A percentile compares a stretch with the other conserved stretches of the same genome.
These are phyloP conservation scores for Drosophila colorata DNA, from an alignment of 2,888 invertebrate genomes.

Conservation along the genomic window DNA sequence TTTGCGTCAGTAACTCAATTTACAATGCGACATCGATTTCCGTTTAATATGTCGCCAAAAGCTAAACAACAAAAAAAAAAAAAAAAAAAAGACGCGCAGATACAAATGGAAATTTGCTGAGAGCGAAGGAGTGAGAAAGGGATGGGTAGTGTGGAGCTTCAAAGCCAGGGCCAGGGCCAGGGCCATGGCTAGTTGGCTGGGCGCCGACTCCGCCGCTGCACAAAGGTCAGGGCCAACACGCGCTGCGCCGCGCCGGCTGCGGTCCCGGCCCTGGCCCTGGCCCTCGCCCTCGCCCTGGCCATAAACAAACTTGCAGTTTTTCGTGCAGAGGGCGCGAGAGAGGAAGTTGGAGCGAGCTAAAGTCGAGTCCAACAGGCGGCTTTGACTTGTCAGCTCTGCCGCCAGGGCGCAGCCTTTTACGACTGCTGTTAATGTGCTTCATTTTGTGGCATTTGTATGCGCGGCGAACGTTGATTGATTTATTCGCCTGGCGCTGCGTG, in stretches of 20 bases:
- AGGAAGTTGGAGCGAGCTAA: neutral
- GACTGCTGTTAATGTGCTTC: slow-evolving; percentile 30
- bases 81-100: slow-evolving; percentile 9
- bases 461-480: slow-evolving; percentile 37
- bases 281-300: slow-evolving; percentile 4
- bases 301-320: slow-evolving; percentile 50
- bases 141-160: slow-evolving; percentile 16
- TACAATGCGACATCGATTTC: slow-evolving; percentile 72
- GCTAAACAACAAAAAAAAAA: slow-evolving; percentile 28
- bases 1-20: slow-evolving; percentile 65
- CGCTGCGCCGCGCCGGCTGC: slow-evolving; percentile 17
- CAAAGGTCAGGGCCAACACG: slow-evolving; percentile 68
- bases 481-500: slow-evolving; percentile 20
- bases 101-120: slow-evolving; percentile 30
- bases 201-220: slow-evolving; percentile 73
- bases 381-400: slow-evolving; percentile 41
- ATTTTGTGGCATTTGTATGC: slow-evolving; percentile 62
- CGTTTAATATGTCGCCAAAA: slow-evolving; percentile 67
- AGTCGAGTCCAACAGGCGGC: slow-evolving; percentile 35
- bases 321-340: neutral
- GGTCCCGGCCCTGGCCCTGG: slow-evolving; percentile 2
- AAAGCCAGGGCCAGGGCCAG: slow-evolving; percentile 33
- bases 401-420: slow-evolving; percentile 35
- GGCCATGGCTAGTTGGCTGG: slow-evolving; percentile 53
- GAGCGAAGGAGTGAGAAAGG: slow-evolving; percentile 4